Percentiles rank a stretch among this genome's conserved stretches.
phyloP scores from a whole-genome alignment of 2,797 vertebrate genomes.

The Ptychobarbus kaznakovi region DNA sequence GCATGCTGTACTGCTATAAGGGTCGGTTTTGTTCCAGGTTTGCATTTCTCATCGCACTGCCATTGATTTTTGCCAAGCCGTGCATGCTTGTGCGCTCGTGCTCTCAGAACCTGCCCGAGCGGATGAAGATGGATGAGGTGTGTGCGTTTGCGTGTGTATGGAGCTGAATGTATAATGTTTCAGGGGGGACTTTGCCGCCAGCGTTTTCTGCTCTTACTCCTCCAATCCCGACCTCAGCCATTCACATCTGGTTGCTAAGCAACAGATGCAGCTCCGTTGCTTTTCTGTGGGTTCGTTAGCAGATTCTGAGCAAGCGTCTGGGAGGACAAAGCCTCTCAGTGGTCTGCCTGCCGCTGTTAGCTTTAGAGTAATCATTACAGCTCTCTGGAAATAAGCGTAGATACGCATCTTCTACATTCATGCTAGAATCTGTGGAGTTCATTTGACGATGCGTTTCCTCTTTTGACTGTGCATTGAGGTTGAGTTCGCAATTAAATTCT shows the following conservation, averaged over 20 bases:
- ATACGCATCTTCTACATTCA: not conserved
- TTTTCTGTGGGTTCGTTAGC: slow-evolving; percentile 41
- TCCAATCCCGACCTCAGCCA: slow-evolving; percentile 55
- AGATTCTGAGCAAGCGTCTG: slow-evolving; percentile 43
- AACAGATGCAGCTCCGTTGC: slow-evolving; percentile 61
- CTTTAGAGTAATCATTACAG: slow-evolving; percentile 31
- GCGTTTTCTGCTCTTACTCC: slow-evolving; percentile 51
- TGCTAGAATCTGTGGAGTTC: not conserved
- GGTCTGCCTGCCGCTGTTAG: slow-evolving; percentile 25
- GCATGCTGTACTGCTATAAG: slow-evolving; percentile 33
- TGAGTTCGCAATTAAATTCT: not conserved
- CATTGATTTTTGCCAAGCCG: slow-evolving; percentile 46
- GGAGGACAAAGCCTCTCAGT: slow-evolving; percentile 42
- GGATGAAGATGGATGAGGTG: slow-evolving; percentile 36
- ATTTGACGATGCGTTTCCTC: not conserved
- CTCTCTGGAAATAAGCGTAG: slow-evolving; percentile 17
- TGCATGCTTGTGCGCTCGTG: slow-evolving; percentile 4
- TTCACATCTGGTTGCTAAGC: slow-evolving; percentile 69
- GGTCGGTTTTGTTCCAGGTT: slow-evolving; percentile 30
- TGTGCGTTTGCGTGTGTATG: slow-evolving; percentile 39
- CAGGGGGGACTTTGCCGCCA: slow-evolving; percentile 41
- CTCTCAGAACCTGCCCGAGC: slow-evolving; percentile 41
- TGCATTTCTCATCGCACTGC: slow-evolving; percentile 49
- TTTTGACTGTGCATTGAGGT: not conserved
- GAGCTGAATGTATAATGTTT: slow-evolving; percentile 53